Base-by-base conservation (phyloP, 2,888 invertebrate species). In the Hypselothyrea guttata region DNA sequence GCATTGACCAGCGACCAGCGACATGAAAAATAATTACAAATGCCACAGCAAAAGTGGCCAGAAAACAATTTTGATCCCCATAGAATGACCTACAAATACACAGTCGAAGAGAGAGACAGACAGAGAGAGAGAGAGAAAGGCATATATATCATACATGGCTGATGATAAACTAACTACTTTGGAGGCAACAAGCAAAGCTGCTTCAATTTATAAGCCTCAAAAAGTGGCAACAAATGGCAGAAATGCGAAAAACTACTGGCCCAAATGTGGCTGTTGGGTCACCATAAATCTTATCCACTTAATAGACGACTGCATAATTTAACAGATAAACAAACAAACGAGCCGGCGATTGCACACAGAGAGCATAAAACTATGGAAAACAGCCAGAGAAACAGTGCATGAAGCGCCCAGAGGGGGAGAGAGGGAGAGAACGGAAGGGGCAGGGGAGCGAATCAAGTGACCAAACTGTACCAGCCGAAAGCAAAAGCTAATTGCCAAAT, bases 401-500 rank as follows among this genome's bases (percentile, higher is more conserved):
- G 48, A 35, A 27, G 48, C 37, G 5, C 5, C 2, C 22, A 4
- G 22, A 4, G 2, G 2, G 37, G 37, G n/a, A 4, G 35, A 35
- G 9, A 34, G 31, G 7, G 31, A 11, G 31, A 9, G 11, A 11
- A n/a, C n/a, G n/a, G 22, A 22, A 22, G 22, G 22, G 22, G 5
- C 22, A 12, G 12, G 13, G 7, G 35, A 7, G 9, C 0, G 9
- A 22, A 15, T 15, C 7, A 27, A 46, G 16, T 48, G 58, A 35
- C 37, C 48, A 53, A 51, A 11, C n/a, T n/a, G 30, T 38, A 41
- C 41, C 64, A 62, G 81, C 82, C 66, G 63, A 79, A 86, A 86
- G 84, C 84, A 81, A 86, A 84, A 86, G 84, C 79, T 86, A 86
- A 81, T 86, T 81, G 79, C 79, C 79, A 81, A 86, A 86, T 86